phyloP scores from a whole-genome alignment of 2,113 vertebrate genomes.

The Trichechus manatus region DNA sequence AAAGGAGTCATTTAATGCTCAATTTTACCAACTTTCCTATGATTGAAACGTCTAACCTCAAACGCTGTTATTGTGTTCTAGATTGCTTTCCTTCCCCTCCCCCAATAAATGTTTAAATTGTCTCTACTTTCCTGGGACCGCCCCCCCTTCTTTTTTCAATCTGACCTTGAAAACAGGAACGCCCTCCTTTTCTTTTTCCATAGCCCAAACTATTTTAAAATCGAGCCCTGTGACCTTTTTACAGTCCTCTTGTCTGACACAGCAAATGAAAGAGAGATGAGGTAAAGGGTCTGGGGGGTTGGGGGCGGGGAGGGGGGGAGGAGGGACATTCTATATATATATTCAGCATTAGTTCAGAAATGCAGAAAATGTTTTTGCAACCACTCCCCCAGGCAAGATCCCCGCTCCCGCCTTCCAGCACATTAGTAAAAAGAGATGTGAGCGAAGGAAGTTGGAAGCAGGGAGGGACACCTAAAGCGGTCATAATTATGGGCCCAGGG shows the following conservation, averaged over 20 bases:
- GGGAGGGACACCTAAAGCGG: neutral
- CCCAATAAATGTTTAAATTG: conserved; percentile 65
- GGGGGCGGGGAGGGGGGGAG: neutral
- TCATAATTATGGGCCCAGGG: neutral
- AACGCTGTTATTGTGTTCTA: neutral
- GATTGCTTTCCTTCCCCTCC: conserved; percentile 50
- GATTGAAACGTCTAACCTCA: conserved; percentile 69
- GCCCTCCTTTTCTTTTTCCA: neutral
- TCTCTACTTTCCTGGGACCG: neutral
- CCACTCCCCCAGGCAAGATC: conserved; percentile 73
- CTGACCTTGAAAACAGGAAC: conserved; percentile 57
- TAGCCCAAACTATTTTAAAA: conserved; percentile 70
- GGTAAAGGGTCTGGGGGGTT: conserved; percentile 50
- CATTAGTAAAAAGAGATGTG: conserved; percentile 63
- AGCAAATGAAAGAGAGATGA: conserved; percentile 39
- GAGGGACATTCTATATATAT: conserved; percentile 58
- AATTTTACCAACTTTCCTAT: conserved; percentile 68
- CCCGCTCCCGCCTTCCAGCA: conserved; percentile 62
- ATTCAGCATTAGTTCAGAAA: conserved; percentile 80
- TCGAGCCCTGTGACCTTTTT: conserved; percentile 58
- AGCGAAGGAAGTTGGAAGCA: conserved; percentile 33
- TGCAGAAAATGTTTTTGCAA: conserved; percentile 82
- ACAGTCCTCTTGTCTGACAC: conserved; percentile 66
- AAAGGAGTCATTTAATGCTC: conserved; percentile 76
- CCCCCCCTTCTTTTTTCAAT: neutral